These are phyloP conservation scores for Falco peregrinus DNA, from an alignment of 2,797 vertebrate genomes.

Conservation along the genomic window DNA sequence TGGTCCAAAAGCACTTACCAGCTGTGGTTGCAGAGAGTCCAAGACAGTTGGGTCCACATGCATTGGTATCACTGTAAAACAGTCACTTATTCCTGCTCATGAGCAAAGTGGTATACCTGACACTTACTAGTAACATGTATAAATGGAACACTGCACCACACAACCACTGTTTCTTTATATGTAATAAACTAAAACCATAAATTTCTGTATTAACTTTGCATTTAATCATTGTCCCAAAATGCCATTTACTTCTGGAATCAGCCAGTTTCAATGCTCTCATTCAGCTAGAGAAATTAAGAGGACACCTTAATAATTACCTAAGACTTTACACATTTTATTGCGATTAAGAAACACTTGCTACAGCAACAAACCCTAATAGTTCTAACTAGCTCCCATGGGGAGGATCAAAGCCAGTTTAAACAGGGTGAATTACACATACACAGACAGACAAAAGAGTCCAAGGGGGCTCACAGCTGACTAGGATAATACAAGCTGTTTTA, in stretches of 20 bases:
- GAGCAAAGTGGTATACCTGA: not conserved
- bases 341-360: conserved; percentile 30
- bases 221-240: not conserved
- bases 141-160: not conserved
- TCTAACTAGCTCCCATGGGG: conserved; percentile 9
- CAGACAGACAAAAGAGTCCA: not conserved
- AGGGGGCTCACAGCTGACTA: not conserved
- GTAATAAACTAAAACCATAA: not conserved
- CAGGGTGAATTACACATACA: not conserved
- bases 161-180: not conserved
- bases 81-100: not conserved
- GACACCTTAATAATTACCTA: not conserved
- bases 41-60: not conserved
- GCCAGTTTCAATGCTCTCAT: not conserved
- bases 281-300: not conserved
- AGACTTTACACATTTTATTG: conserved; percentile 15
- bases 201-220: not conserved
- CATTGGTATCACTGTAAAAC: not conserved
- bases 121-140: not conserved
- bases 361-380: not conserved
- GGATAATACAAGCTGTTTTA: not conserved
- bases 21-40: not conserved
- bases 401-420: conserved; percentile 26
- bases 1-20: not conserved
- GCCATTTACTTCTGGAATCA: not conserved